Base-by-base conservation (phyloP, 2,797 vertebrate genomes). In the Diceros bicornis region DNA sequence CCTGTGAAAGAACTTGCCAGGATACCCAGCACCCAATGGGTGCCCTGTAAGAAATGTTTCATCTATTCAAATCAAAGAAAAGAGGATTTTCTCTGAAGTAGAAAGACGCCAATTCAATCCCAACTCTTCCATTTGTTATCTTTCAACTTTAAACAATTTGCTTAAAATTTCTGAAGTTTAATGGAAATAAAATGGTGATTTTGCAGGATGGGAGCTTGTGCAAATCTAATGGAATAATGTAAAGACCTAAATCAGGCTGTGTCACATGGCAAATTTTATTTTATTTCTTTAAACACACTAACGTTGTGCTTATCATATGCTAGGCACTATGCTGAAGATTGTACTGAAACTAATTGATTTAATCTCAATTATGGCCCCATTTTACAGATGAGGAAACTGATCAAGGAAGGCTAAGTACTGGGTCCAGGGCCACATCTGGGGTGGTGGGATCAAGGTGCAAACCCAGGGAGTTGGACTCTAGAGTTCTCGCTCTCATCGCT, bases 371-470 rank as follows among this genome's bases (percentile, higher is more conserved):
- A 23, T 55, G 37, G 44, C 23, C 32, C 32, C 13, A 34, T 20
- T 62, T 81, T 57, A 69, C 9, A 77, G 74, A 57, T 52, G 47
- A 69, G 10, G 66, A 93, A 37, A 41, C 12, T 32, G n/a, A 41
- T 34, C 47, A 2, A 37, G 29, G 4, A 25, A 47, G 14, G 21
- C 12, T 7, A 9, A 66, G 79, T 3, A 9, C 37, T 3, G 6
- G 20, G 20, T 3, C 6, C 69, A 4, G 21, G 3, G 12, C 12
- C 37, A 25, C 32, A 44, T 44, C 8, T 72, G 32, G 7, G 2
- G 0, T 6, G 41, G 3, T 9, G 29, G 4, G 14, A 16, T 7
- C 7, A 12, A 2, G 25, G 4, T 1, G 2, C 9, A 50, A 37
- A 18, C 2, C 5, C 59, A 69, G 50, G 25, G 2, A 1, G 7